Base-by-base conservation (phyloP, 2,797 vertebrate species). In the Sus cebifrons region DNA sequence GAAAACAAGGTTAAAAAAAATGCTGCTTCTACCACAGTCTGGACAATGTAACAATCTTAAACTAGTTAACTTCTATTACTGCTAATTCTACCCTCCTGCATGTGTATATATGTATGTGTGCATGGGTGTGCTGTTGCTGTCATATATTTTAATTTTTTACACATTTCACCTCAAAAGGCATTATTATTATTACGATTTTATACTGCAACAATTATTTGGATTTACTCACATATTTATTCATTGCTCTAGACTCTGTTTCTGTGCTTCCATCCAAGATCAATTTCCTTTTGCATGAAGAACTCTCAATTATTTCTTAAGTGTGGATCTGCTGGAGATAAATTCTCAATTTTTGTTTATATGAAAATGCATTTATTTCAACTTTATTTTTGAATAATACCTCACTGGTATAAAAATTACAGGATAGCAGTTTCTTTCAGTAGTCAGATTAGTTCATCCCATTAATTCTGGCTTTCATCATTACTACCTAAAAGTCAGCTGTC, bases 101-200 rank as follows among this genome's bases (percentile, higher is more conserved):
- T 16, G 2, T 23, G 9, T 54, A 16, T 52, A 29, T n/a, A 21
- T 11, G 2, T 27, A 12, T 54, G 14, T 20, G 29, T n/a, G 9
- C 16, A 40, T 58, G 16, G 3, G 7, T 27, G 40, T 17, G 10
- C 5, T 62, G 6, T 44, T 83, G 79, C 13, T 60, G 71, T 25
- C 60, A 93, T 15, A 65, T 36, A 89, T 86, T 36, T 73, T 67
- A 62, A 54, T 71, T 93, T 1, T 89, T 89, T 90, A 77, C 25
- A 85, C 21, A 71, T 65, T 56, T 78, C 2, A 73, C 18, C 5
- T 88, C 54, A 62, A 52, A 71, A 77, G 32, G 77, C 8, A 56
- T 36, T 84, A 79, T 73, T 62, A 78, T 12, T 75, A 71, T 7
- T 49, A 7, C 52, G 40, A 36, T 78, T 94, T 78, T 74, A 67